phyloP scores from a whole-genome alignment of 64 coral and sea anemone species.

The Platygyra sinensis region DNA sequence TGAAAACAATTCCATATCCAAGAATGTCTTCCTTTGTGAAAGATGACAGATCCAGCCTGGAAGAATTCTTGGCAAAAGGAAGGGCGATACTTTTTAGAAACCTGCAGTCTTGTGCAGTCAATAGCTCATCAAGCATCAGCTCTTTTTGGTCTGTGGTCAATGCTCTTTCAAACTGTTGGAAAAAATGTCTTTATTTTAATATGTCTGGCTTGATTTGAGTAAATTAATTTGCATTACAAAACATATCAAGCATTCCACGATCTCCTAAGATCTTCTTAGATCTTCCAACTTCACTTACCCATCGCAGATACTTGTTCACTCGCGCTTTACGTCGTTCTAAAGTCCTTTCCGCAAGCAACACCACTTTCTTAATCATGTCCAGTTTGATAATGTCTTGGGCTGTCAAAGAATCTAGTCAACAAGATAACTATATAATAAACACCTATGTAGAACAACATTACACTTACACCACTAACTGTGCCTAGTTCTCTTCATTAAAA shows the following conservation, averaged over 20 bases:
- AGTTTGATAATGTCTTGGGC: background rate
- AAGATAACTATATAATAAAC: background rate
- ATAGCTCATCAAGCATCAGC: background rate
- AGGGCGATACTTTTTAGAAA: background rate
- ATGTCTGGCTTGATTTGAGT: too few species aligned
- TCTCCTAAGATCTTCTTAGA: background rate
- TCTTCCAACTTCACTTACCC: slow-evolving; percentile 8
- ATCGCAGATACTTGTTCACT: background rate
- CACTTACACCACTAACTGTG: background rate
- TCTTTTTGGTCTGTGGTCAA: background rate
- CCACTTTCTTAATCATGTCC: background rate
- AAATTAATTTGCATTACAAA: too few species aligned
- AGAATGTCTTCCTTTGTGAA: background rate
- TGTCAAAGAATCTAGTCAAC: background rate
- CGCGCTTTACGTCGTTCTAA: background rate
- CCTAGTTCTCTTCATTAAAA: background rate
- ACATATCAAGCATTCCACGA: too few species aligned
- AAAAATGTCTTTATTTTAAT: background rate
- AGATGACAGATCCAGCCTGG: background rate
- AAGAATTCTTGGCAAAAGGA: background rate
- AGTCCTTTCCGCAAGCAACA: background rate
- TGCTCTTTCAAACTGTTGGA: background rate
- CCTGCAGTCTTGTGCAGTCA: background rate
- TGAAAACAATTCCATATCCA: slow-evolving; percentile 7
- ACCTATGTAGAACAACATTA: background rate